Conservation (phyloP, 2,797 vertebrate genomes). For the Enteromius argenteus region DNA sequence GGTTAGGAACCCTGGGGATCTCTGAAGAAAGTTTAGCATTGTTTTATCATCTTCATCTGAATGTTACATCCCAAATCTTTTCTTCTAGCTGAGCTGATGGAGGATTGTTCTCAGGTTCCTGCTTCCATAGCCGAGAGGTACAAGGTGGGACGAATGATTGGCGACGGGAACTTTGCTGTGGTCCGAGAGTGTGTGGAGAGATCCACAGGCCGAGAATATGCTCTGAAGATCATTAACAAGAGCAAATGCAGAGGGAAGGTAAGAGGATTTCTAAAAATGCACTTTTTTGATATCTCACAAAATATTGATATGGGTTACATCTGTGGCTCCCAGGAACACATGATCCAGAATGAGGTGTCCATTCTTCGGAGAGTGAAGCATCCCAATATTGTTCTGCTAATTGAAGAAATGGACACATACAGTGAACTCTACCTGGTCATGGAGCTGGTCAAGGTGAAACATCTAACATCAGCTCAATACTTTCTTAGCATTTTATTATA, state of each 20-base stretch:
- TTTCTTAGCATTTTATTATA: too few species aligned
- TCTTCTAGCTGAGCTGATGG: conserved; percentile 82
- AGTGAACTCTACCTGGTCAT: conserved; percentile 94
- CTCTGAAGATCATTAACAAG: conserved; percentile 98
- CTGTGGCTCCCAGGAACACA: conserved; percentile 85
- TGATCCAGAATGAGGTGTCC: conserved; percentile 98
- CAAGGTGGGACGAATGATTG: conserved; percentile 94
- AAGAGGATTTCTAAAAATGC: conserved; percentile 53
- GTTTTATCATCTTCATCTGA: background rate
- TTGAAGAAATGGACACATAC: conserved; percentile 96
- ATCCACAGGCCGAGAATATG: conserved; percentile 94
- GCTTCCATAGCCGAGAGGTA: conserved; percentile 93
- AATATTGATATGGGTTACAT: background rate
- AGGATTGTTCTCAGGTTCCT: conserved; percentile 89
- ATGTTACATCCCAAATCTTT: conserved; percentile 34
- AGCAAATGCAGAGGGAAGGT: conserved; percentile 97
- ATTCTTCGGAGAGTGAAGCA: conserved; percentile 96
- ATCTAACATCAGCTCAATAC: background rate
- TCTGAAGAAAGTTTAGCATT: background rate
- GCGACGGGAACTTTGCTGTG: conserved; percentile 96
- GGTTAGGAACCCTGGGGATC: conserved; percentile 72
- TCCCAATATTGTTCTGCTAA: conserved; percentile 95
- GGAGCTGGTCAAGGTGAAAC: conserved; percentile 95
- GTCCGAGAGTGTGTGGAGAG: conserved; percentile 97
- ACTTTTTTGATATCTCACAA: background rate